Evolutionary conservation across 2,113 vertebrate genomes (phyloP).

Genomic region (Notarius lentiginosus): DNA sequence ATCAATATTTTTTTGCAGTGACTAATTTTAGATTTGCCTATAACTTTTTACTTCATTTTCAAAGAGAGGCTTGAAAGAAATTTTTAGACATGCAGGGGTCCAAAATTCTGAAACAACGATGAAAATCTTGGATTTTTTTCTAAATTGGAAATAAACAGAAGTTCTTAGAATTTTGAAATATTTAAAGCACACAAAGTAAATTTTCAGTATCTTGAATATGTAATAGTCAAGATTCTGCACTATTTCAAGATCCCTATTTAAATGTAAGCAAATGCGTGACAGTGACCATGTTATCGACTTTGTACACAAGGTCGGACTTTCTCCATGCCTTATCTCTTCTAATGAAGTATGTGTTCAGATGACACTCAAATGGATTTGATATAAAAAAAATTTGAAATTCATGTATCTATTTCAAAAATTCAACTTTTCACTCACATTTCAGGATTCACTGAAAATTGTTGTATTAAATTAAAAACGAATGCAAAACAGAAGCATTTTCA

Average conservation of each 20-base stretch:
- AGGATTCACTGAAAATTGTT: background rate
- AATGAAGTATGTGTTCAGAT: background rate
- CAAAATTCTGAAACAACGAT: background rate
- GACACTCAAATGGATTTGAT: background rate
- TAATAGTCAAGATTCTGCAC: background rate
- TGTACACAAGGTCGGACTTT: background rate
- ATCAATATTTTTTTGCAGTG: slow-evolving; percentile 22
- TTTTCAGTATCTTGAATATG: background rate
- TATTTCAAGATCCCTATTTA: slow-evolving; percentile 46
- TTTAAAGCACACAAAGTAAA: background rate
- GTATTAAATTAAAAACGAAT: background rate
- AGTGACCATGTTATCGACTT: background rate
- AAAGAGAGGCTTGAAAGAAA: background rate
- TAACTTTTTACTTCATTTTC: slow-evolving; percentile 45
- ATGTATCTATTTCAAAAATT: slow-evolving; percentile 10
- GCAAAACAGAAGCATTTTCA: background rate
- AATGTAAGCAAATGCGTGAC: background rate
- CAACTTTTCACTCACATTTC: background rate
- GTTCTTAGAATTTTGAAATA: background rate
- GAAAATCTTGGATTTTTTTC: background rate
- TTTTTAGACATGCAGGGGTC: background rate
- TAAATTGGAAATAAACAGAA: background rate
- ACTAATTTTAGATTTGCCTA: slow-evolving; percentile 52
- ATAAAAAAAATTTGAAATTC: slow-evolving; percentile 13
- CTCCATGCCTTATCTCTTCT: background rate